Base-by-base conservation (phyloP, 2,797 vertebrate species). In the Anguilla pacifica region DNA sequence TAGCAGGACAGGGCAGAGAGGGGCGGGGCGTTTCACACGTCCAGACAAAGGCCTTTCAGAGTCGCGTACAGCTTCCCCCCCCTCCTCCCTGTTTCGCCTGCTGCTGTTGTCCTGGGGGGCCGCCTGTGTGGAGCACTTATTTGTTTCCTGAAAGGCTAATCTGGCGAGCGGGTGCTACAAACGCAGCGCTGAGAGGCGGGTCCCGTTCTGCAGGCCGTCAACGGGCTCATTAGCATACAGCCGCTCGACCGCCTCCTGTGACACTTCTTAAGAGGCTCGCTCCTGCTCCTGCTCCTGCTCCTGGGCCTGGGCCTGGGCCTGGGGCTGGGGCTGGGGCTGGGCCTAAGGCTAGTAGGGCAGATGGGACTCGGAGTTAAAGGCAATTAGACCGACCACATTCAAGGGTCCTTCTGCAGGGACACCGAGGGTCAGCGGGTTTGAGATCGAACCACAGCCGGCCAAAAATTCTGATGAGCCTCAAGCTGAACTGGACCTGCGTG, bases 221-320 rank as follows among this genome's bases (percentile, higher is more conserved):
- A 96, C 97, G 96, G 95, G 96, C 97, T 97, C 97, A 99, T 99
- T 99, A 97, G 95, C 98, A 99, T 99, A 99, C 99, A 99, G 99
- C 99, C 99, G 98, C 97, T 96, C 95, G 96, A 92, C 91, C 92
- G 93, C 79, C 46, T 25, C 43, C 6, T 19, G 46, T 25, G 79
- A 51, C 13, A n/a, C 35, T 39, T 39, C 28, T 31, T 39, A n/a
- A 72, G 28, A 35, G 22, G 59, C 15, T 6, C 13, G 39, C 39
- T 0, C 39, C 39, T 39, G 39, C 39, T 39, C 39, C 35, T n/a
- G 51, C 6, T 51, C 51, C 59, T 19, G 17, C 4, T 61, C 1
- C n/a, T 74, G 28, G n/a, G 70, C 0, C 10, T 19, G 19, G 77
- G 28, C 2, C 10, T 22, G 19, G 77, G 28, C 3, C 22, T 25